phyloP scores from a whole-genome alignment of 2,888 invertebrate genomes.

The Drosophila bunnanda region DNA sequence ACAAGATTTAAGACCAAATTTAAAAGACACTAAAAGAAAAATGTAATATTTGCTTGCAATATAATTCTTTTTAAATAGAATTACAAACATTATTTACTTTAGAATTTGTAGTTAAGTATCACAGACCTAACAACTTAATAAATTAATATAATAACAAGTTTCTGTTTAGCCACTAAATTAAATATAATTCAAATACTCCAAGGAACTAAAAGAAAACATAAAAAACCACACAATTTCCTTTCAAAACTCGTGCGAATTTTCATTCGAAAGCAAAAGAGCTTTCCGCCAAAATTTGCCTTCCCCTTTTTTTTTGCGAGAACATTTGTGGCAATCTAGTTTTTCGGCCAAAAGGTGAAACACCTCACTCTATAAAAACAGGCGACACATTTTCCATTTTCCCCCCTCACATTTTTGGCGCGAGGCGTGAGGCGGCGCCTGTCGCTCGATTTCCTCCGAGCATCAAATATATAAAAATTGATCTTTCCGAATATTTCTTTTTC shows the following conservation, averaged over 20 bases:
- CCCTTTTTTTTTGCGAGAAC: conserved; percentile 3
- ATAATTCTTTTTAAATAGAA: too few relatives aligned
- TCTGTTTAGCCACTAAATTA: not conserved
- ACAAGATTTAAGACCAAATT: not conserved
- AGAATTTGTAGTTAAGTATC: too few relatives aligned
- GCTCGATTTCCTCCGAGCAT: conserved; percentile 59
- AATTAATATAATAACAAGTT: too few relatives aligned
- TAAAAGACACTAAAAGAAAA: not conserved
- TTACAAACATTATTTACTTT: too few relatives aligned
- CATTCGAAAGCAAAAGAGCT: not conserved
- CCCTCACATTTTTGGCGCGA: conserved; percentile 56
- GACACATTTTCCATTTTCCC: conserved; percentile 60
- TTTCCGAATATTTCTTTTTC: conserved; percentile 17
- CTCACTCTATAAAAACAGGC: conserved; percentile 48
- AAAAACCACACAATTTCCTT: not conserved
- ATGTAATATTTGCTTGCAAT: not conserved
- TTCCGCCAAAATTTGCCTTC: conserved; percentile 2
- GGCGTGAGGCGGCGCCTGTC: conserved; percentile 67
- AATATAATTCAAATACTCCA: not conserved
- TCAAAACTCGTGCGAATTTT: not conserved
- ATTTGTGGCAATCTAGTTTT: conserved; percentile 51
- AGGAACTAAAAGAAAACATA: not conserved
- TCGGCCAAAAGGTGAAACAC: conserved; percentile 72
- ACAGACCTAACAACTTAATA: too few relatives aligned
- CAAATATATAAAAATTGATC: conserved; percentile 56